Base-by-base conservation (phyloP, 2,113 vertebrate species). In the Tragelaphus scriptus region DNA sequence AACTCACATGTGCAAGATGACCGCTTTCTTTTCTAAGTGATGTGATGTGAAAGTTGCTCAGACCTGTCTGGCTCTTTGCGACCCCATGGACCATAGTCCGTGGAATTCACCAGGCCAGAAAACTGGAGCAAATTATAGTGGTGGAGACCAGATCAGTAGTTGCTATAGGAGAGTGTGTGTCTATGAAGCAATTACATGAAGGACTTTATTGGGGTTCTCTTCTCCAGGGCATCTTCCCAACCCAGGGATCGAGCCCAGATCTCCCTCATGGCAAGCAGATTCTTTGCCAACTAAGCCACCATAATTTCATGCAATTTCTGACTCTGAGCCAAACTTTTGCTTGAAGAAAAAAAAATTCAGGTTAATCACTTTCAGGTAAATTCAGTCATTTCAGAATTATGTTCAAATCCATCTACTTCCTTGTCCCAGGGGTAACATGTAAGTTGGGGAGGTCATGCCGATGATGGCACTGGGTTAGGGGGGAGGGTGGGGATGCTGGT, bases 381-480 rank as follows among this genome's bases (percentile, higher is more conserved):
- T 26, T 21, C 3, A 5, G 11, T 88, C 51, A 79, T 82, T 81
- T 90, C 30, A n/a, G 26, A 90, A 90, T 82, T 53, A 25, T 23
- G 53, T 49, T 79, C n/a, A 47, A 68, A 79, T 68, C 23, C 68
- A 47, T 4, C 80, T 65, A n/a, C 36, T 28, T 81, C 23, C 61
- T 79, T 68, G n/a, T 91, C 85, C 77, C 28, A n/a, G 12, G 36
- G 51, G 51, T 5, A 32, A 17, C 51, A 36, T 17, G 40, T 28
- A 47, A 19, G 16, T 0, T 61, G 44, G 32, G 44, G 51, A 28
- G 84, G 17, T 1, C 51, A 55, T 21, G 14, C 51, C 23, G 68
- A 25, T 79, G 6, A 11, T 0, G 2, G 68, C 85, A 14, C 1
- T 2, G 44, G 36, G 53, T 44, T 53, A 12, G 1, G 17, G 30